Conservation (phyloP, 2,113 vertebrate species). For the Siphamia tubifer region DNA sequence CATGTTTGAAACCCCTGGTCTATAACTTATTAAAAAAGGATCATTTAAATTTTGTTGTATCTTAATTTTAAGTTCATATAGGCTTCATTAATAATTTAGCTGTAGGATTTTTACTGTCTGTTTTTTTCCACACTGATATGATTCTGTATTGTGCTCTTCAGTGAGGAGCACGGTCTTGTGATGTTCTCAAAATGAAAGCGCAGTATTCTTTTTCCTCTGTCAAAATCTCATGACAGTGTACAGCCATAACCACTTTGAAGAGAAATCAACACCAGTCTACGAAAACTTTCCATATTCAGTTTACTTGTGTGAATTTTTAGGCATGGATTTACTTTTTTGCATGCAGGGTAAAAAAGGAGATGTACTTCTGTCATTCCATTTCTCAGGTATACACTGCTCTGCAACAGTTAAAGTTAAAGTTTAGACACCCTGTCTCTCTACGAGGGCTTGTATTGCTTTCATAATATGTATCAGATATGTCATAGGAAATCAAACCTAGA, state of each 20-base stretch:
- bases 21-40: slow-evolving; percentile 17
- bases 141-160: slow-evolving; percentile 9
- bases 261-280: slow-evolving; percentile 52
- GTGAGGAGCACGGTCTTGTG: slow-evolving; percentile 24
- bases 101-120: not conserved
- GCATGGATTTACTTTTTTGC: slow-evolving; percentile 25
- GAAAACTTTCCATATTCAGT: slow-evolving; percentile 66
- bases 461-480: slow-evolving; percentile 74
- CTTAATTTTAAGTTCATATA: not conserved
- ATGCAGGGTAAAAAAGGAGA: slow-evolving; percentile 18
- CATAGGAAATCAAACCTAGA: slow-evolving; percentile 75
- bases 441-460: slow-evolving; percentile 72
- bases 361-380: slow-evolving; percentile 45
- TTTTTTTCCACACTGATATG: not conserved
- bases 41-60: no score
- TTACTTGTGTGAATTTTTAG: slow-evolving; percentile 50
- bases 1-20: no score
- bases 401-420: slow-evolving; percentile 55
- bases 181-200: slow-evolving; percentile 40
- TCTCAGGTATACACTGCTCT: slow-evolving; percentile 1
- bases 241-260: slow-evolving; percentile 62
- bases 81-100: no score
- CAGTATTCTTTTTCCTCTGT: slow-evolving; percentile 57
- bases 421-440: slow-evolving; percentile 45
- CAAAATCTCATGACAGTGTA: slow-evolving; percentile 53